Percentiles rank a stretch among this genome's conserved stretches.
Conservation (phyloP, 2,797 vertebrate genomes). For the Cetoscarus ocellatus region DNA sequence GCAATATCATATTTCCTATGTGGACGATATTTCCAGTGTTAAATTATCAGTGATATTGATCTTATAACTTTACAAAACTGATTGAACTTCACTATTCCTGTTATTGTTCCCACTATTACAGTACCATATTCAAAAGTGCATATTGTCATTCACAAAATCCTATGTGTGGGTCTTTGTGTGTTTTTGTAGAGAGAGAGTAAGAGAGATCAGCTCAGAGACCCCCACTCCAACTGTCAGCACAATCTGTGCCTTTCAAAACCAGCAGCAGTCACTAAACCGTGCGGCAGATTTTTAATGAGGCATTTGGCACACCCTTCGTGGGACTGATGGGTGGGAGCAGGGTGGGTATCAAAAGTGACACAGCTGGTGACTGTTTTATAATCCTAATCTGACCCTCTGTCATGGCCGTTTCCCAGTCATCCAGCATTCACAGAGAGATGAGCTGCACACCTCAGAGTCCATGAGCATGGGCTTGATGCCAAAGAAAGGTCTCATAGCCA, state of each 20-base stretch:
- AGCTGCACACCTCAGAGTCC: constrained; percentile 86
- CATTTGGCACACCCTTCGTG: constrained; percentile 40
- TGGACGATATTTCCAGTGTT: background rate
- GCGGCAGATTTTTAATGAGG: constrained; percentile 46
- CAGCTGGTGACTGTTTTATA: constrained; percentile 75
- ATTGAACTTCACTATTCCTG: background rate
- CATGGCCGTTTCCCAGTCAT: constrained; percentile 40
- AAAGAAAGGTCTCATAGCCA: constrained; percentile 98
- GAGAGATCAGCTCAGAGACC: constrained; percentile 39
- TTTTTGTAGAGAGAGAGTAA: constrained; percentile 20
- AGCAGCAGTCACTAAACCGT: constrained; percentile 27
- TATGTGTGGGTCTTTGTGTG: constrained; percentile 5
- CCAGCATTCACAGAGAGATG: constrained; percentile 16
- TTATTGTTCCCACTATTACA: background rate
- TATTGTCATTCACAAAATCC: background rate
- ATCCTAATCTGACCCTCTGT: constrained; percentile 73
- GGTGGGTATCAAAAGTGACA: constrained; percentile 73
- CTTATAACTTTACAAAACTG: background rate
- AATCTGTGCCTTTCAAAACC: constrained; percentile 63
- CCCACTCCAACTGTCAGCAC: constrained; percentile 69
- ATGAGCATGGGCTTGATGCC: constrained; percentile 90
- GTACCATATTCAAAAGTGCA: constrained; percentile 1
- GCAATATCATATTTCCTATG: too few relatives aligned
- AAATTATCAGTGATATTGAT: background rate
- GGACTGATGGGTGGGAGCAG: constrained; percentile 43